Conservation (phyloP, 2,888 invertebrate species). For the Syritta pipiens region DNA sequence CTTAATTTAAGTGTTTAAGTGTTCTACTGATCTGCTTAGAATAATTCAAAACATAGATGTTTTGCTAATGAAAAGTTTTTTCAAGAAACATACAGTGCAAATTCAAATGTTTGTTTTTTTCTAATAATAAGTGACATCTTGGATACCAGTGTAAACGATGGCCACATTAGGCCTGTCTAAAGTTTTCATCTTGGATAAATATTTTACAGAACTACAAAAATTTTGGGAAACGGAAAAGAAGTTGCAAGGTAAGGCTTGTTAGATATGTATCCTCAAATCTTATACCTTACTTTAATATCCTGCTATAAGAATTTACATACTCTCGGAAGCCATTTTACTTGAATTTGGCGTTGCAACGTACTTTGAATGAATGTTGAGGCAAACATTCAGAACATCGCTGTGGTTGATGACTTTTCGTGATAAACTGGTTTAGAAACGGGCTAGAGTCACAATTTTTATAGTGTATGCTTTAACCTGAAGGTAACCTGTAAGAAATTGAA, state of each 20-base stretch:
- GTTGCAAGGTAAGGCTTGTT: constrained; percentile 89
- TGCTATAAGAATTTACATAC: constrained; percentile 1
- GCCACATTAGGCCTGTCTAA: constrained; percentile 97
- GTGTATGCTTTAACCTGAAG: too few species aligned
- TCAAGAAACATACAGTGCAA: too few species aligned
- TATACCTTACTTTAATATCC: background rate
- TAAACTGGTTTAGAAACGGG: constrained; percentile 63
- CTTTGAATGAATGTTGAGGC: constrained; percentile 35
- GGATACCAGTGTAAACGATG: constrained; percentile 82
- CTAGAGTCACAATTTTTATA: constrained; percentile 21
- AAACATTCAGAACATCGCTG: constrained; percentile 33
- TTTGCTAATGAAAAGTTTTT: background rate
- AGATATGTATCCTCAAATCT: constrained; percentile 9
- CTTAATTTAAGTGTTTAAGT: background rate
- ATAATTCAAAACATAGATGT: background rate
- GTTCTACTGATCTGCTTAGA: background rate
- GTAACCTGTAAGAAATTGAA: too few species aligned
- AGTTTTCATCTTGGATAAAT: constrained; percentile 98
- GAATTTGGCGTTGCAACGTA: constrained; percentile 47
- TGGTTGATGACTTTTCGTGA: constrained; percentile 63
- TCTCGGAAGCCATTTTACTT: constrained; percentile 52
- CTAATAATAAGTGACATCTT: constrained; percentile 48
- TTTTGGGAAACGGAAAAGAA: constrained; percentile 98
- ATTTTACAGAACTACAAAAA: constrained; percentile 97
- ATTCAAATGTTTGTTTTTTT: constrained; percentile 24